A percentile compares a stretch with the other conserved stretches of the same genome.
Evolutionary conservation across 2,113 vertebrate species (phyloP).

Genomic region (Laticauda laticaudata): DNA sequence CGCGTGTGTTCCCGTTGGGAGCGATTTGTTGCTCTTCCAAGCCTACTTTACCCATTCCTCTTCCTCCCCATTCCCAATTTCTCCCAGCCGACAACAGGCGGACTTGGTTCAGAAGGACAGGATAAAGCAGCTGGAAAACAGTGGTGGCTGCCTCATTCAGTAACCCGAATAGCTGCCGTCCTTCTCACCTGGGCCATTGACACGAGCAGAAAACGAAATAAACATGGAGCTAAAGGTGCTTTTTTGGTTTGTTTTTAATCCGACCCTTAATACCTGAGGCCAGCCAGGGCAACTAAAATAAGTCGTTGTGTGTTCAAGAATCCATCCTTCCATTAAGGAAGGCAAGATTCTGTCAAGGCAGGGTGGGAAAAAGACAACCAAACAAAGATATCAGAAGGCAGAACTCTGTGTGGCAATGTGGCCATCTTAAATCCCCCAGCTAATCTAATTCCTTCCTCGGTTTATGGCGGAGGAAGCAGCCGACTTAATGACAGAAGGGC

Average conservation of each 20-base stretch:
- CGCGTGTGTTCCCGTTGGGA: background rate
- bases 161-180: background rate
- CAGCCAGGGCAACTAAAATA: background rate
- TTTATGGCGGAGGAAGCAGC: background rate
- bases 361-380: too few species aligned
- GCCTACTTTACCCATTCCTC: background rate
- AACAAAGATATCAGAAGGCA: background rate
- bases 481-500: background rate
- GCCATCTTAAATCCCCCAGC: background rate
- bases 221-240: background rate
- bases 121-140: background rate
- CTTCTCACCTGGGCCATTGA: background rate
- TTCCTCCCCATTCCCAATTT: background rate
- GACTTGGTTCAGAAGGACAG: background rate
- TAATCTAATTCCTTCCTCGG: background rate
- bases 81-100: background rate
- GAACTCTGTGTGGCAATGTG: background rate
- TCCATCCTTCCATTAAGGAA: background rate
- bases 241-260: background rate
- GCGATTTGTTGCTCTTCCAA: background rate
- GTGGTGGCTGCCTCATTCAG: accelerated
- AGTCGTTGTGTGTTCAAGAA: background rate
- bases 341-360: background rate
- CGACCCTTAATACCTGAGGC: background rate
- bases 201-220: too few species aligned